A percentile compares a stretch with the other conserved stretches of the same genome.
Evolutionary conservation across 2,888 invertebrate genomes (phyloP).

Genomic region (Tetramorium bicarinatum): DNA sequence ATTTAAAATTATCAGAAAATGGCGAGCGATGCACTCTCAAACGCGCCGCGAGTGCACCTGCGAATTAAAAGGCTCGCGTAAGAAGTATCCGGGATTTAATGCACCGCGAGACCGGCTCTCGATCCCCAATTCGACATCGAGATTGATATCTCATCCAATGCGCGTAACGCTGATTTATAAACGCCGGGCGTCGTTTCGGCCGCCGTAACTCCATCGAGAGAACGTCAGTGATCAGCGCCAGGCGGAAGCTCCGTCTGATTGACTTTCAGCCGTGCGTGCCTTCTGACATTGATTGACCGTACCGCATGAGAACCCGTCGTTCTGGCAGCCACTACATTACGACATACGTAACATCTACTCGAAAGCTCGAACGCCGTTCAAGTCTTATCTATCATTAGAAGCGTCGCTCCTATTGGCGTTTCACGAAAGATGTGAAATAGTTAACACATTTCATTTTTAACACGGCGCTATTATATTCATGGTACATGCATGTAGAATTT

Average conservation of each 20-base stretch:
- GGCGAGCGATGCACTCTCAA: not conserved
- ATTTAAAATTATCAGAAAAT: not conserved
- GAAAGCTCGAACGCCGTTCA: slow-evolving; percentile 16
- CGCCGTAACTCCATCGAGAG: slow-evolving; percentile 27
- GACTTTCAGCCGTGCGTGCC: slow-evolving; percentile 76
- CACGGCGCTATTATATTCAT: not conserved
- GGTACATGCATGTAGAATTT: not conserved
- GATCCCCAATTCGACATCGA: slow-evolving; percentile 8
- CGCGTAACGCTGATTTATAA: slow-evolving; percentile 42
- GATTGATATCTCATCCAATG: slow-evolving; percentile 43
- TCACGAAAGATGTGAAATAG: not conserved
- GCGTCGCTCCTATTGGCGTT: not conserved
- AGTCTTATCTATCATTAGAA: slow-evolving; percentile 25
- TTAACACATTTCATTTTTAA: not conserved
- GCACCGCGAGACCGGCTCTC: slow-evolving; percentile 1
- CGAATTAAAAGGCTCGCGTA: slow-evolving; percentile 11
- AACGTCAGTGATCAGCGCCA: slow-evolving; percentile 57
- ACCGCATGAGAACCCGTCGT: slow-evolving; percentile 53
- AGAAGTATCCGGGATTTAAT: slow-evolving; percentile 13
- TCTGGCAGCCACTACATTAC: slow-evolving; percentile 19
- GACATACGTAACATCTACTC: slow-evolving; percentile 22
- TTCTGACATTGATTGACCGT: slow-evolving; percentile 77
- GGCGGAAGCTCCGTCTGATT: slow-evolving; percentile 77
- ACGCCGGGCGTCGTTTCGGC: slow-evolving; percentile 26
- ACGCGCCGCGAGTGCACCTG: not conserved